Evolutionary conservation across 1,140 invertebrate species (phyloP).

Genomic region (Bombyx mori): DNA sequence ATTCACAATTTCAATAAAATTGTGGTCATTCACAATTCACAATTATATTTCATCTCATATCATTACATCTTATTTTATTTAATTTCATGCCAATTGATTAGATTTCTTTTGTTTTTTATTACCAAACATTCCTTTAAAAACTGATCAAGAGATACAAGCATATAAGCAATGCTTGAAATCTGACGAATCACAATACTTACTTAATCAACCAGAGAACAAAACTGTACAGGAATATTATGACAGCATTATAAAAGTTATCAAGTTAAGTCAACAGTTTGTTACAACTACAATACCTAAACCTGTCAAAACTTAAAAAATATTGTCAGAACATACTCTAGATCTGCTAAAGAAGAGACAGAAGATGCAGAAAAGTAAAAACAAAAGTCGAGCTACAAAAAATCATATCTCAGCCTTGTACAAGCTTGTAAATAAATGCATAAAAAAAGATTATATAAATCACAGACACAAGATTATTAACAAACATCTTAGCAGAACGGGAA

Average conservation of each 20-base stretch:
- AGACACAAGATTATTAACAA: no score
- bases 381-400: background rate
- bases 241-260: background rate
- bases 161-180: background rate
- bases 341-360: background rate
- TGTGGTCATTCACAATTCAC: no score
- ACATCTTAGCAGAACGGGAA: no score
- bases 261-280: background rate
- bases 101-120: no score
- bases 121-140: no score
- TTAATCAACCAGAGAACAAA: background rate
- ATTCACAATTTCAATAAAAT: no score
- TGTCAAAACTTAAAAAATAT: background rate
- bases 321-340: background rate
- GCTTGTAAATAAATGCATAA: constrained; percentile 1
- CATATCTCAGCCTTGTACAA: background rate
- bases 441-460: background rate
- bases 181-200: background rate
- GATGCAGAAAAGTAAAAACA: background rate
- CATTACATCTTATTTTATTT: no score
- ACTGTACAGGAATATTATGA: background rate
- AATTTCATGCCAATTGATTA: no score
- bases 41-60: no score
- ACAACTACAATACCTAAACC: no score
- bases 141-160: background rate